phyloP scores from a whole-genome alignment of 2,113 vertebrate species.

The Silurus meridionalis region DNA sequence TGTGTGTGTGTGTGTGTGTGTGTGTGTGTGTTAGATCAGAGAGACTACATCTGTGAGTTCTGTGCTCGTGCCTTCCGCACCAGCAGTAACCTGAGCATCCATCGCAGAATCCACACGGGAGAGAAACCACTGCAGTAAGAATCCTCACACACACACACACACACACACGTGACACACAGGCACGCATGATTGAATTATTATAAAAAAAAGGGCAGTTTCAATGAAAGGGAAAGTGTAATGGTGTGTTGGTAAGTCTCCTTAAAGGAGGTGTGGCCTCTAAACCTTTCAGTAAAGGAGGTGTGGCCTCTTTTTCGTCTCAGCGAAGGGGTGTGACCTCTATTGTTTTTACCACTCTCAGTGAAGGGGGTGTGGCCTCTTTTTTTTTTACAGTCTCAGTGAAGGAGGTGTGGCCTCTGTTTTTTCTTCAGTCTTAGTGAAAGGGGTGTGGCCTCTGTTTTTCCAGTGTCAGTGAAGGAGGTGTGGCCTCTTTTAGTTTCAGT shows the following conservation, averaged over 20 bases:
- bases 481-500: neutral
- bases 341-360: neutral
- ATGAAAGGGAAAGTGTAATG: too few relatives aligned
- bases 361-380: neutral
- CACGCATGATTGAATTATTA: neutral
- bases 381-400: neutral
- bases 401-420: neutral
- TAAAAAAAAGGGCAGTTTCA: neutral
- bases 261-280: neutral
- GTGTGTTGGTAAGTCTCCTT: neutral
- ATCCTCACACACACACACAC: neutral
- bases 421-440: neutral
- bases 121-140: slow-evolving; percentile 84
- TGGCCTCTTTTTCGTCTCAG: neutral
- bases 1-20: slow-evolving; percentile 1
- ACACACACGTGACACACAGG: neutral
- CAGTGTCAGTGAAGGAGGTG: neutral
- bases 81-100: slow-evolving; percentile 82
- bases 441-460: neutral
- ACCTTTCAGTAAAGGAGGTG: neutral
- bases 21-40: too few relatives aligned
- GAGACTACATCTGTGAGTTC: slow-evolving; percentile 85
- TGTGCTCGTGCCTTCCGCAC: slow-evolving; percentile 81
- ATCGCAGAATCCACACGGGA: slow-evolving; percentile 81
- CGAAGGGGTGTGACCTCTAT: neutral